Conservation (phyloP, 2,113 vertebrate genomes). For the Megaceryle maxima region DNA sequence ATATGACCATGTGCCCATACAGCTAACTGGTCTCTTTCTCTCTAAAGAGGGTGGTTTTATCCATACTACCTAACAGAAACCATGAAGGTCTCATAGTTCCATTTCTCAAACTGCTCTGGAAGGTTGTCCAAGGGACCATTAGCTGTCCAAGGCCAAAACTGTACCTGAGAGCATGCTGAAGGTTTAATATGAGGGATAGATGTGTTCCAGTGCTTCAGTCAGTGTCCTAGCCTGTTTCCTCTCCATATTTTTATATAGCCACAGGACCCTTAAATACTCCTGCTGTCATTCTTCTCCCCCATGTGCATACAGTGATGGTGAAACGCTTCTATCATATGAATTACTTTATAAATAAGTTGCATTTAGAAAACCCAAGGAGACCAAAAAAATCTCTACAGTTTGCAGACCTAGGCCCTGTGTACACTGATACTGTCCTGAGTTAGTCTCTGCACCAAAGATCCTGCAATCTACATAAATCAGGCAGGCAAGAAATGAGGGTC, state of each 20-base stretch:
- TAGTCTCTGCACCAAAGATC: neutral
- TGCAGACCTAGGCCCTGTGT: neutral
- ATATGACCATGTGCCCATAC: neutral
- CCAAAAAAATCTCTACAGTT: neutral
- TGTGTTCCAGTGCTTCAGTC: neutral
- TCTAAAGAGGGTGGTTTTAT: neutral
- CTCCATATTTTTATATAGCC: neutral
- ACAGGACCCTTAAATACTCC: neutral
- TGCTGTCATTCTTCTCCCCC: neutral
- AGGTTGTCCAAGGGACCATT: neutral
- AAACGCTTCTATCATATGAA: neutral
- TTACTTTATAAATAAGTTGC: neutral
- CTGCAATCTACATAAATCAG: neutral
- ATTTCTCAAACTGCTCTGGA: neutral
- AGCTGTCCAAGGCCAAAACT: neutral
- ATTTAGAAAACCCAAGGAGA: neutral
- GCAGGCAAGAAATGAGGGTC: neutral
- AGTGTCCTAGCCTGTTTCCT: neutral
- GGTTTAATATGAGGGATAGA: neutral
- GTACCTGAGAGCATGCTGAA: accelerated
- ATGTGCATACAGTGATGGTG: neutral
- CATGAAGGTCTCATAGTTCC: neutral
- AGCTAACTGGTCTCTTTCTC: neutral
- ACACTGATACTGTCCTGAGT: neutral
- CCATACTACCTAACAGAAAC: neutral